phyloP scores from a whole-genome alignment of 2,113 vertebrate species.

The Sterna hirundo region DNA sequence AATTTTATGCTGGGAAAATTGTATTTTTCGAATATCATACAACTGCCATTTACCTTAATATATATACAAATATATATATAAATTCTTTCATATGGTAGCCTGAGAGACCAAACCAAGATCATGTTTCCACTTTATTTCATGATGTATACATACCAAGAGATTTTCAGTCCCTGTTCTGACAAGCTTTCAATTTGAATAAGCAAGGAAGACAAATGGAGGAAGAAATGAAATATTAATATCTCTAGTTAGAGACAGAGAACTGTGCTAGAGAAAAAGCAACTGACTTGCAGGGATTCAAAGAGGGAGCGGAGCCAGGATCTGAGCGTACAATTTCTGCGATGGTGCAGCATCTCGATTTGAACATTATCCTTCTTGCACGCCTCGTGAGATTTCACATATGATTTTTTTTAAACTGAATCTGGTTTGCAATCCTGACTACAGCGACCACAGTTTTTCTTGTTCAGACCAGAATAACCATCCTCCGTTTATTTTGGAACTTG shows the following conservation, averaged over 20 bases:
- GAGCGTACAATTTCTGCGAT: not conserved
- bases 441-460: slow-evolving; percentile 45
- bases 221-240: slow-evolving; percentile 62
- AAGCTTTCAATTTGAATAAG: slow-evolving; percentile 64
- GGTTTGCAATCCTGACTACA: slow-evolving; percentile 5
- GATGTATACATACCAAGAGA: slow-evolving; percentile 51
- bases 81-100: not conserved
- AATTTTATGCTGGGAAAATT: not conserved
- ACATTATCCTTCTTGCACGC: not conserved
- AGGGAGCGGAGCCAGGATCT: not conserved
- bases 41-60: not conserved
- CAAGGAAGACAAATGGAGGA: slow-evolving; percentile 43
- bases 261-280: slow-evolving; percentile 9
- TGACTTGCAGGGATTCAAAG: slow-evolving; percentile 3
- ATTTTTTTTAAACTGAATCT: not conserved
- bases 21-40: not conserved
- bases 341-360: not conserved
- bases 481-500: slow-evolving; percentile 52
- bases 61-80: not conserved
- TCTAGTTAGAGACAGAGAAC: not conserved
- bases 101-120: slow-evolving; percentile 23
- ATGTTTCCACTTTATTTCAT: slow-evolving; percentile 38
- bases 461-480: slow-evolving; percentile 51
- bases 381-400: not conserved
- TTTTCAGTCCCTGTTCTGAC: slow-evolving; percentile 56